These are phyloP conservation scores for Gambusia affinis DNA, from an alignment of 2,113 vertebrate genomes.

Conservation along the genomic window DNA sequence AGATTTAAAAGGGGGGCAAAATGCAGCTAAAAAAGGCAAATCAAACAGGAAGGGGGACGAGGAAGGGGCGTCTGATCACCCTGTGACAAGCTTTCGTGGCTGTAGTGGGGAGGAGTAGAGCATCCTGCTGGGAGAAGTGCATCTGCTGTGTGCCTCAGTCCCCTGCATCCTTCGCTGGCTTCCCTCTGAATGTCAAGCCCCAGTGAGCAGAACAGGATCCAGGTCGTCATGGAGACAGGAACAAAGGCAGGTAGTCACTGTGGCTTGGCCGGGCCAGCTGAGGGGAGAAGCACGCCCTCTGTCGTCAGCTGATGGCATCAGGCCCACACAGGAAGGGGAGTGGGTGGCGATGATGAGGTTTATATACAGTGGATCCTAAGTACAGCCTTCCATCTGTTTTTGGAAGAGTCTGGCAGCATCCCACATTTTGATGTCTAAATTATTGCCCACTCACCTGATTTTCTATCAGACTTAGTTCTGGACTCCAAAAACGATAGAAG, in stretches of 20 bases:
- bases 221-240: slow-evolving; percentile 79
- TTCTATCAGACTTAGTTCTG: no score
- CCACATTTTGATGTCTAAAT: no score
- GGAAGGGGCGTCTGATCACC: neutral
- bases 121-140: slow-evolving; percentile 69
- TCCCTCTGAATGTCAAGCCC: slow-evolving; percentile 78
- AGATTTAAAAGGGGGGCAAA: neutral
- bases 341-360: neutral
- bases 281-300: slow-evolving; percentile 66
- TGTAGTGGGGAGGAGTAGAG: slow-evolving; percentile 48
- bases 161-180: slow-evolving; percentile 71
- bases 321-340: slow-evolving; percentile 5
- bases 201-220: slow-evolving; percentile 70
- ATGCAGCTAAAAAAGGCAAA: neutral
- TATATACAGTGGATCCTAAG: neutral
- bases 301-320: slow-evolving; percentile 45
- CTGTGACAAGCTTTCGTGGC: slow-evolving; percentile 55
- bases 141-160: slow-evolving; percentile 66
- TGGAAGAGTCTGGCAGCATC: no score
- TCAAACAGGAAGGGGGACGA: neutral
- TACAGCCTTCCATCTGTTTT: no score
- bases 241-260: slow-evolving; percentile 74
- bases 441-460: no score
- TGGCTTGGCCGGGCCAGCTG: slow-evolving; percentile 59
- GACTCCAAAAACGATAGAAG: no score